A percentile compares a stretch with the other conserved stretches of the same genome.
phyloP scores from a whole-genome alignment of 2,888 invertebrate genomes.

The Tubulanus polymorphus region DNA sequence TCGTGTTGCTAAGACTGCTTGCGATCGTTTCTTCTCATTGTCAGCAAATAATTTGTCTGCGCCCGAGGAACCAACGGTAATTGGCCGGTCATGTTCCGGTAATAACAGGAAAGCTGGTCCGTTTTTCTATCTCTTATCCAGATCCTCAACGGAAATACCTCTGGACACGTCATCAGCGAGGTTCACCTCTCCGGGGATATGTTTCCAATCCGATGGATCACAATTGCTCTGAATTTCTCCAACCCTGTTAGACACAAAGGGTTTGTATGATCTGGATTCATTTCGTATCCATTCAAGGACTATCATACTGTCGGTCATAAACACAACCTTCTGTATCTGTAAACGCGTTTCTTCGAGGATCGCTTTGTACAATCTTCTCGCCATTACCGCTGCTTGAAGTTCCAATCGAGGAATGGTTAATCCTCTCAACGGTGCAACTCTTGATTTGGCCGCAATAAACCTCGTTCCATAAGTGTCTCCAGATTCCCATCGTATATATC shows the following conservation, averaged over 20 bases:
- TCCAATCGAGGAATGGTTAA: background rate
- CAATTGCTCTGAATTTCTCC: conserved; percentile 5
- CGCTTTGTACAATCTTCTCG: background rate
- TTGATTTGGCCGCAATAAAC: background rate
- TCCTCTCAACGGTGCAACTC: background rate
- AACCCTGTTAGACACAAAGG: conserved; percentile 2
- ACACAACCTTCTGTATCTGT: no score
- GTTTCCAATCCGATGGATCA: background rate
- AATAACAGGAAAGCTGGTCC: background rate
- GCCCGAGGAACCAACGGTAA: no score
- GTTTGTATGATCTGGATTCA: background rate
- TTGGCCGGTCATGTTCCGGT: background rate
- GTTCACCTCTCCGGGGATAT: conserved; percentile 5
- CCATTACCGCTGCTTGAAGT: background rate
- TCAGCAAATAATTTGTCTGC: no score
- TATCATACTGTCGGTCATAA: conserved; percentile 2
- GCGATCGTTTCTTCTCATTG: no score
- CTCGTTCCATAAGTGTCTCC: background rate
- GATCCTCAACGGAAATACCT: background rate
- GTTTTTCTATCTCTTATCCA: background rate
- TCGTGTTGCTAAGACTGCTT: no score
- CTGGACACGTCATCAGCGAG: conserved; percentile 7
- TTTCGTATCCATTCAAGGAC: conserved; percentile 5
- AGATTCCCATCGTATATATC: background rate
- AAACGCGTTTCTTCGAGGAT: no score